Conservation (phyloP, 2,797 vertebrate genomes). For the Ctenosaura bakeri region DNA sequence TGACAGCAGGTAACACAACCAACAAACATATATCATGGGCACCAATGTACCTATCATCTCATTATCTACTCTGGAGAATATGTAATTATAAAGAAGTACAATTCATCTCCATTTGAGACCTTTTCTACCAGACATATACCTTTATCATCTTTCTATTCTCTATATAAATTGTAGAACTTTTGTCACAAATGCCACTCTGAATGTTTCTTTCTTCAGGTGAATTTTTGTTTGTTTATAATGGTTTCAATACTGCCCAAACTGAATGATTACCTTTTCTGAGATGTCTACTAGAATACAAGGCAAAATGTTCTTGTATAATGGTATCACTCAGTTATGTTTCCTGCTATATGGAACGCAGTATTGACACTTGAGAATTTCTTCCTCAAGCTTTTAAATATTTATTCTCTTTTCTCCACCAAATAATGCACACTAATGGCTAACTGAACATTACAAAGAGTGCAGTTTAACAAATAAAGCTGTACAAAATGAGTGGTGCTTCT, state of each 20-base stretch:
- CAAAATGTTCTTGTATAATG: not conserved
- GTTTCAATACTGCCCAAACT: not conserved
- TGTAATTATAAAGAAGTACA: too few relatives aligned
- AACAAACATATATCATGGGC: not conserved
- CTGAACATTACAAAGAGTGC: not conserved
- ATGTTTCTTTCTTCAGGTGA: not conserved
- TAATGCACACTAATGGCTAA: not conserved
- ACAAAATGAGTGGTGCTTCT: conserved; percentile 8
- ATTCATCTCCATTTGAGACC: not conserved
- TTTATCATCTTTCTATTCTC: not conserved
- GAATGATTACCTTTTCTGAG: not conserved
- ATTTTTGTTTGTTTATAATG: not conserved
- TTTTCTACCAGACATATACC: not conserved
- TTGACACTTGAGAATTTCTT: not conserved
- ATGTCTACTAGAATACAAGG: not conserved
- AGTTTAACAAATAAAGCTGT: not conserved
- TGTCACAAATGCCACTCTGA: not conserved
- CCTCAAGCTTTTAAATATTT: not conserved
- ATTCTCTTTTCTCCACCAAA: not conserved
- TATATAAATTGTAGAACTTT: not conserved
- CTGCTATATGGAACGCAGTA: not conserved
- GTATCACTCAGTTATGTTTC: not conserved
- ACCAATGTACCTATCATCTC: not conserved
- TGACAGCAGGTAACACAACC: too few relatives aligned
- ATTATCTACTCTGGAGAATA: not conserved